A percentile compares a stretch with the other conserved stretches of the same genome.
Conservation (phyloP, 2,888 invertebrate species). For the Tetramorium bicarinatum region DNA sequence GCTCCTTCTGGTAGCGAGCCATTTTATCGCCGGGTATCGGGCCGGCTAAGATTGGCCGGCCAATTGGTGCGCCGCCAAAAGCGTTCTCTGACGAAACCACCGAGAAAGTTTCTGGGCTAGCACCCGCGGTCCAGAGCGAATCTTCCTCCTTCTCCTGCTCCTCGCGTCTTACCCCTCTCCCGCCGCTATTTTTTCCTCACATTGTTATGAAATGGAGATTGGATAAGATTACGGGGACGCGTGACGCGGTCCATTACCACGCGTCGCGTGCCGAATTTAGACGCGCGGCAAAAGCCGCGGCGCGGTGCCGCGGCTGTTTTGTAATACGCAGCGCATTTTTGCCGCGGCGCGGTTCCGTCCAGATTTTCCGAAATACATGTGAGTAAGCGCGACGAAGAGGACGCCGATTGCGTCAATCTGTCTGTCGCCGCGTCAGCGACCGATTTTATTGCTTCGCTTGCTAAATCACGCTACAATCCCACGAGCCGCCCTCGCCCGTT, state of each 20-base stretch:
- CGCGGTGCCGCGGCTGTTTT: constrained; percentile 11
- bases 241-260: constrained; percentile 53
- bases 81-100: constrained; percentile 59
- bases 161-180: background rate
- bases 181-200: constrained; percentile 60
- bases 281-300: constrained; percentile 53
- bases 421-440: constrained; percentile 51
- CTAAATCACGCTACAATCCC: constrained; percentile 32
- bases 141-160: constrained; percentile 37
- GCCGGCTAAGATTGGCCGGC: constrained; percentile 50
- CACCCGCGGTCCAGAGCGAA: constrained; percentile 71
- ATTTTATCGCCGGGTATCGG: constrained; percentile 74
- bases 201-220: constrained; percentile 78
- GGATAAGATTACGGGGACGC: constrained; percentile 65
- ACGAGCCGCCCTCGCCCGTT: constrained; percentile 57
- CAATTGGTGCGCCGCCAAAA: constrained; percentile 73
- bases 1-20: constrained; percentile 51
- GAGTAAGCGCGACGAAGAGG: constrained; percentile 49
- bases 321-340: constrained; percentile 42
- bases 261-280: constrained; percentile 65
- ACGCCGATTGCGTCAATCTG: constrained; percentile 52
- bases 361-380: constrained; percentile 54
- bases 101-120: constrained; percentile 77
- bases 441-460: constrained; percentile 50
- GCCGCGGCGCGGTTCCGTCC: constrained; percentile 37